Conservation (phyloP, 92 coral and sea anemone species). For the Bergia sp. region DNA sequence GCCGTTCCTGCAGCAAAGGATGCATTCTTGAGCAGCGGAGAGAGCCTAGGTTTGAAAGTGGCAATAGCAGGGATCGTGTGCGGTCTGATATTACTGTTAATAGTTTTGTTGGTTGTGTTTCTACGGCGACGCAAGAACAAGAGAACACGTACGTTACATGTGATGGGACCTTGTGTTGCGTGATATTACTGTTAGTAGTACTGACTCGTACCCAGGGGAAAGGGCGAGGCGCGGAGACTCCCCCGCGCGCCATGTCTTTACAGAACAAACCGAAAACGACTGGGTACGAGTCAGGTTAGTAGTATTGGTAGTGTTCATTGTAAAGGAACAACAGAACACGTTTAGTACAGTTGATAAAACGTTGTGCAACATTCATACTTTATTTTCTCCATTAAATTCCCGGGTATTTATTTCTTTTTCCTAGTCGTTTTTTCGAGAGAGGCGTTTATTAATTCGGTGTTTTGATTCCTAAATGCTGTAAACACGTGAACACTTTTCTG, state of each 20-base stretch:
- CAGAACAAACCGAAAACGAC: too few species aligned
- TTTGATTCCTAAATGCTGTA: too few species aligned
- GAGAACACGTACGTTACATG: constrained; percentile 59
- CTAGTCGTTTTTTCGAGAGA: background rate
- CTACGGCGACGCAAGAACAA: constrained; percentile 43
- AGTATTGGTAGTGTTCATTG: background rate
- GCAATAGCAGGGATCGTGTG: constrained; percentile 76
- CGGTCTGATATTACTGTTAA: constrained; percentile 67
- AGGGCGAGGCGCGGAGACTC: too few species aligned
- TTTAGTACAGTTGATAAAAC: background rate
- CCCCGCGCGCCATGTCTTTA: too few species aligned
- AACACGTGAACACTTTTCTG: too few species aligned
- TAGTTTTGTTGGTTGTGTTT: constrained; percentile 65
- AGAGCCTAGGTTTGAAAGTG: constrained; percentile 66
- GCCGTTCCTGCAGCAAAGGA: constrained; percentile 61
- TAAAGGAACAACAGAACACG: background rate
- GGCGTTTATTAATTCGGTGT: background rate
- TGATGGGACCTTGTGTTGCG: constrained; percentile 57
- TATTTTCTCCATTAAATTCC: too few species aligned
- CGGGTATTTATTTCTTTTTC: background rate
- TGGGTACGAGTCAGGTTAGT: background rate
- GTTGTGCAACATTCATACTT: too few species aligned
- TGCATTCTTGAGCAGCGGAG: constrained; percentile 45
- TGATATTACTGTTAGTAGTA: constrained; percentile 60
- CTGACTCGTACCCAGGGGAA: background rate